Evolutionary conservation across 2,888 invertebrate genomes (phyloP).

Genomic region (Gymnocheta viridis): DNA sequence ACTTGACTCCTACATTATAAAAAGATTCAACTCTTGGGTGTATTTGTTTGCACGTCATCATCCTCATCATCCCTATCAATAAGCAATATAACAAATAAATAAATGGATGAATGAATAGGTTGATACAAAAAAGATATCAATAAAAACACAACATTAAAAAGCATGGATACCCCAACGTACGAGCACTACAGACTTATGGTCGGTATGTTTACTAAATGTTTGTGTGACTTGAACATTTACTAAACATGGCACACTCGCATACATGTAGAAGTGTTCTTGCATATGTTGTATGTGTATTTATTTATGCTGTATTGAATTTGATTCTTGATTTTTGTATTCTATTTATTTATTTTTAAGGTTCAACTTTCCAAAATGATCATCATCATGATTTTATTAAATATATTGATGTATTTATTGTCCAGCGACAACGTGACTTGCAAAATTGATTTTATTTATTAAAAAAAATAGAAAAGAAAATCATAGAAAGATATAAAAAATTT

Average conservation of each 20-base stretch:
- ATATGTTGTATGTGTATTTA: conserved; percentile 9
- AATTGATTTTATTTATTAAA: conserved; percentile 79
- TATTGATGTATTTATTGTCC: conserved; percentile 81
- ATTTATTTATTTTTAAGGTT: conserved; percentile 52
- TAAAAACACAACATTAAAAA: background rate
- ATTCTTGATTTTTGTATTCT: conserved; percentile 30
- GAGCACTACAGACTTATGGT: background rate
- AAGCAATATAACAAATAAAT: conserved; percentile 32
- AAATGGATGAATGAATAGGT: background rate
- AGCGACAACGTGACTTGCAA: conserved; percentile 81
- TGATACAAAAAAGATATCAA: conserved; percentile 10
- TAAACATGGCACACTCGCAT: background rate
- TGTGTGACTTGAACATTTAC: background rate
- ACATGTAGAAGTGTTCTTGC: background rate
- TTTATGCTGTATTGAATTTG: conserved; percentile 53
- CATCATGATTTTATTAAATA: conserved; percentile 81
- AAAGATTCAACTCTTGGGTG: conserved; percentile 31
- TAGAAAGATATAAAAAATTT: background rate
- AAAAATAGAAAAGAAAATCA: conserved; percentile 11
- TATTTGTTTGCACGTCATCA: conserved; percentile 54
- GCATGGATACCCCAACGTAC: background rate
- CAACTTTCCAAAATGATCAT: conserved; percentile 77
- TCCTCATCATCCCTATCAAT: conserved; percentile 38
- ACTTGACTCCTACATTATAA: background rate
- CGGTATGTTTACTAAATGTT: background rate